These are phyloP conservation scores for zebrafish (Danio rerio) DNA, from an alignment of 2,113 vertebrate species.

Conservation along the genomic window DNA sequence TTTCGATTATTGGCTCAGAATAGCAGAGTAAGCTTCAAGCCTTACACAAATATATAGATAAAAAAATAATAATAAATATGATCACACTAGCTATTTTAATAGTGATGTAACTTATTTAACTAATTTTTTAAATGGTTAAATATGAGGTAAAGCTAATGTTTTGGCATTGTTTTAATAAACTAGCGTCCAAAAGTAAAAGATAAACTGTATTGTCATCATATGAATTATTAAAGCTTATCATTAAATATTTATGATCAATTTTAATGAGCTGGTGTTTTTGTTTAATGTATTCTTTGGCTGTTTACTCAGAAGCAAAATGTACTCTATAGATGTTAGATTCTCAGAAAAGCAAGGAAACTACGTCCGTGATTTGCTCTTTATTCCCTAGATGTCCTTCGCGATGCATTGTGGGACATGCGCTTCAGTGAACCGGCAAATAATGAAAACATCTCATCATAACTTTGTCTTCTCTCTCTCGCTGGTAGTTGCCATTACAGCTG, in stretches of 20 bases:
- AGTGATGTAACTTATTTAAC: too few species aligned
- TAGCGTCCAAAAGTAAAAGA: not conserved
- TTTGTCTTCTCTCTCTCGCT: conserved; percentile 3
- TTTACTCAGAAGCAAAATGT: not conserved
- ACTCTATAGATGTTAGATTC: not conserved
- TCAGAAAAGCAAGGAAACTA: not conserved
- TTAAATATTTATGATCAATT: not conserved
- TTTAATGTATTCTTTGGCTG: not conserved
- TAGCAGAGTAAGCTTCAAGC: too few species aligned
- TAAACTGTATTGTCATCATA: not conserved
- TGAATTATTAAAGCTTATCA: not conserved
- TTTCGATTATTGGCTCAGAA: too few species aligned
- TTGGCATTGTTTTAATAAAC: too few species aligned
- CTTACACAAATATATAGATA: too few species aligned
- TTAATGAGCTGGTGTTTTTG: not conserved
- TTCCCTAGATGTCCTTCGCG: conserved; percentile 1
- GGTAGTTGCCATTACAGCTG: not conserved
- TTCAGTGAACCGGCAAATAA: conserved; percentile 59
- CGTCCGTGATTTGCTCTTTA: not conserved
- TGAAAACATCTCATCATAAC: conserved; percentile 35
- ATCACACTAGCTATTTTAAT: too few species aligned
- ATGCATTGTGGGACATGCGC: conserved; percentile 51
- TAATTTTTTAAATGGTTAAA: too few species aligned
- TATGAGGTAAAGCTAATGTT: too few species aligned
- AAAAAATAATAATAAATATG: too few species aligned